These are phyloP conservation scores for Ladona fulva DNA, from an alignment of 1,140 invertebrate species.

Conservation along the genomic window DNA sequence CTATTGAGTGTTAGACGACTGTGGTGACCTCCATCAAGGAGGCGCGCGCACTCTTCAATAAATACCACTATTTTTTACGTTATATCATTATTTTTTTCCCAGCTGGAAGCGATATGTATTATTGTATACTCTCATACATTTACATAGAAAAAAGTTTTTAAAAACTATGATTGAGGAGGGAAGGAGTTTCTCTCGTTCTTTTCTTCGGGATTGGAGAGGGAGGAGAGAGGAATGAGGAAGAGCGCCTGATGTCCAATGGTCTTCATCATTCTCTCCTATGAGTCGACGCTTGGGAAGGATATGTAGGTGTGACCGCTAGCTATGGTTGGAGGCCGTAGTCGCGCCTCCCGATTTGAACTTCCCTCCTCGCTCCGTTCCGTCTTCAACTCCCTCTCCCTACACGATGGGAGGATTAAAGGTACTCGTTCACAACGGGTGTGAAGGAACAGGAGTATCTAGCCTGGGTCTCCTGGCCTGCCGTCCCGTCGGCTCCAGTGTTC, in stretches of 20 bases:
- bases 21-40: neutral
- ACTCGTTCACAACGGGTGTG: no score
- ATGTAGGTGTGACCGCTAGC: neutral
- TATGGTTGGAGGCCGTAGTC: neutral
- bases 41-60: neutral
- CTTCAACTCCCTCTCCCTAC: no score
- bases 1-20: neutral
- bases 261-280: neutral
- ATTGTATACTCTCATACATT: slow-evolving; percentile 10
- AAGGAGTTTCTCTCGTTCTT: no score
- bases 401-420: no score
- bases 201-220: neutral
- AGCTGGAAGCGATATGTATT: slow-evolving; percentile 9
- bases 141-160: neutral
- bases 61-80: slow-evolving; percentile 10
- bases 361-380: no score
- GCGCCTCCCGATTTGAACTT: no score
- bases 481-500: no score
- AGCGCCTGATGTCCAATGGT: neutral
- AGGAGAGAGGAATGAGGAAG: neutral
- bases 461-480: no score
- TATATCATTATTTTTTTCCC: slow-evolving; percentile 11
- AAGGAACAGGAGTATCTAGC: no score
- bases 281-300: neutral
- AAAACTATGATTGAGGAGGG: neutral